Base-by-base conservation (phyloP, 2,888 invertebrate genomes). In the Unio pictorum region DNA sequence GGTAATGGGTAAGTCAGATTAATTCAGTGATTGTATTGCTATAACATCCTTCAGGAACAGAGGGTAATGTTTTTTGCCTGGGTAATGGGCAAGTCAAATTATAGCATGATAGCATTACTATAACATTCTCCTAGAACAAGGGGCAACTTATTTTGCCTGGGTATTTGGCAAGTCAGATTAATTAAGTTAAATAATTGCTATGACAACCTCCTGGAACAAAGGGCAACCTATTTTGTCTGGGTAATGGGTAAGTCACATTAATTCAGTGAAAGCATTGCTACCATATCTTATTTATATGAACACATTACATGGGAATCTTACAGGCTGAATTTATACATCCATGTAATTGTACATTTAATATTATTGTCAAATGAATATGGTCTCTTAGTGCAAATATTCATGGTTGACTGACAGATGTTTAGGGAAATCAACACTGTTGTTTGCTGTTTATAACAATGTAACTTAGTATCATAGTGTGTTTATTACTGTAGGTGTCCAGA, bases 1-100 rank as follows among this genome's bases (percentile, higher is more conserved):
- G 72, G 74, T 81, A 26, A 75, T 81, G 54, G 82, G 82, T 81
- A 70, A 67, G 76, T 66, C n/a, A 17, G 18, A 26, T 56, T 18
- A 30, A 54, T 63, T 45, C 6, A 30, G 30, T 30, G 30, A 30
- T 30, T 0, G 0, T 6, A 30, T 30, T 30, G 30, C 4, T 30
- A 30, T 45, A 57, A 67, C 30, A 66, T 77, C n/a, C 55, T 18
- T 11, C 67, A 77, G 26, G 61, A 65, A 56, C 76, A 78, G 20
- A 69, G 75, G 59, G 59, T 64, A 11, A 58, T 72, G 58, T 81
- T 77, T 65, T 76, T 69, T 68, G 64, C 73, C 3, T 81, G 72
- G 72, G 74, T 81, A 26, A 75, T 80, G 54, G 82, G 82, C 80
- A 70, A 67, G 75, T 64, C 26, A 17, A 18, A 26, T 56, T 6